Evolutionary conservation across 2,888 invertebrate genomes (phyloP), one percentile per base, ranked within the genome.

Genomic region (Coecobrya sp.): DNA sequence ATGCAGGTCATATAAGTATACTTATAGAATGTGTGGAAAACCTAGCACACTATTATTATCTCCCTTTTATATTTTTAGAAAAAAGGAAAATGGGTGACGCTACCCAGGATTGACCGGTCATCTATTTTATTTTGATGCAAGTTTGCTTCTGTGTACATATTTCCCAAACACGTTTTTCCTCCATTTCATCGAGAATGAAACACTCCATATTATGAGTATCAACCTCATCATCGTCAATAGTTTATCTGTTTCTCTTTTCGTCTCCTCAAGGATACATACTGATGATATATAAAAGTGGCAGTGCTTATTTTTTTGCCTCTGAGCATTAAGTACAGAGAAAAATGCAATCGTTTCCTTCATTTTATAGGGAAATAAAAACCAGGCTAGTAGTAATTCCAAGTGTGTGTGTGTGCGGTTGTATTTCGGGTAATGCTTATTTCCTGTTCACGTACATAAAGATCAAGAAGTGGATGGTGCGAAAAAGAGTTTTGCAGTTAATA

Each of bases 311-410:
- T 30, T 82, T 82, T 79, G 52, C 36, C 52, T 36, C 3, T 36
- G 30, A 82, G 82, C 59, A 82, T 36, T 82, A 76, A 25, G 49
- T 49, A 55, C 30, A 16, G 84, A 52, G n/a, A 89, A 59, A 84
- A 59, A 84, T 84, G 89, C 70, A 89, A 89, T 89, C 84, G 89
- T 84, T 89, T 84, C 84, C 84, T 42, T 45, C 42, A 36, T 25
- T 89, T 89, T 89, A 89, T 89, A 73, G 84, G 89, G 89, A n/a
- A 89, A 89, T 89, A 89, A 89, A 89, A 89, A 84, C 70, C 55
- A 82, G 68, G 68, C 10, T 84, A 84, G 89, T 70, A 22, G 89
- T 89, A 89, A 89, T 89, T 89, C 82, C 42, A 42, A 36, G 22
- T 52, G 88, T 68, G 27, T 42, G 70, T 36, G 22, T 73, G 76